Evolutionary conservation across 1,140 invertebrate species (phyloP).

Genomic region (Bacillus rossius): DNA sequence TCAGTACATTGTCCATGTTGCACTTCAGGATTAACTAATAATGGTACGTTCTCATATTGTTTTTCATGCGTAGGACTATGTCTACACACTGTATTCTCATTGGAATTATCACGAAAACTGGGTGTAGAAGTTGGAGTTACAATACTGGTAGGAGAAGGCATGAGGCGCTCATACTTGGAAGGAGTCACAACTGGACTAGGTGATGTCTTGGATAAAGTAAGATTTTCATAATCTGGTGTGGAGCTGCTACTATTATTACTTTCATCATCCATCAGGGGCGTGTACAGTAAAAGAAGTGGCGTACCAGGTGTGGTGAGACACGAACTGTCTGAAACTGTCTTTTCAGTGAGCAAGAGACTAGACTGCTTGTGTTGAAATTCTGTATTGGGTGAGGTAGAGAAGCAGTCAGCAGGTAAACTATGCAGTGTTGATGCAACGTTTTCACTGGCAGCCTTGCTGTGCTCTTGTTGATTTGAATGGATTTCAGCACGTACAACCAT

Average conservation of each 20-base stretch:
- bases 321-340: constrained; percentile 34
- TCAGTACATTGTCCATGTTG: too few species aligned
- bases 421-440: neutral
- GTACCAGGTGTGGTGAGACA: constrained; percentile 26
- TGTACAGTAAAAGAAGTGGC: constrained; percentile 14
- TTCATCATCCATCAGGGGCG: constrained; percentile 14
- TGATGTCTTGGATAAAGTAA: neutral
- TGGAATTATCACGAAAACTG: neutral
- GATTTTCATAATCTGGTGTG: constrained; percentile 13
- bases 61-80: too few species aligned
- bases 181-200: constrained; percentile 3
- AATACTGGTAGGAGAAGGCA: constrained; percentile 13
- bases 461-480: constrained; percentile 3
- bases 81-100: neutral
- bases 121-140: neutral
- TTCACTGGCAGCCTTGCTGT: too few species aligned
- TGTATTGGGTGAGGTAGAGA: neutral
- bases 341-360: constrained; percentile 33
- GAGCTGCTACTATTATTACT: constrained; percentile 5
- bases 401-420: neutral
- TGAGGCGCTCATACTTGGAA: constrained; percentile 5
- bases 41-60: too few species aligned
- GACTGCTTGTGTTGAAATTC: neutral
- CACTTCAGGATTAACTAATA: too few species aligned
- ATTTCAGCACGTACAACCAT: constrained; percentile 20